phyloP scores from a whole-genome alignment of 1,140 invertebrate species.

The Glossosoma conforme region DNA sequence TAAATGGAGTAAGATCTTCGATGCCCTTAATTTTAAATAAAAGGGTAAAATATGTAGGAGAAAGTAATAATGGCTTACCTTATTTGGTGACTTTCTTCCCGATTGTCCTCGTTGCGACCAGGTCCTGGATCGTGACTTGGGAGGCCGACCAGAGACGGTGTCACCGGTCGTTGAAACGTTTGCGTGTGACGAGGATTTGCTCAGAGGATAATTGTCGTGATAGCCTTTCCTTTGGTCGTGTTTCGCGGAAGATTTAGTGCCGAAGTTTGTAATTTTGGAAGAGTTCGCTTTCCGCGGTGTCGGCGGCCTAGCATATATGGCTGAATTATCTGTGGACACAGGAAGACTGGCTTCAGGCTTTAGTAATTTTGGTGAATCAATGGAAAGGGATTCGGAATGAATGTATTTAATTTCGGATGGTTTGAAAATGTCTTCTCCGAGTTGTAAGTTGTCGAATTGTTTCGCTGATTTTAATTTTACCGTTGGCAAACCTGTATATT shows the following conservation, averaged over 20 bases:
- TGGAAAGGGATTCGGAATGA: conserved; percentile 1
- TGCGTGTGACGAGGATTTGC: neutral
- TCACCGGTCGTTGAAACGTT: conserved; percentile 2
- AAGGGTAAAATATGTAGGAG: too few relatives aligned
- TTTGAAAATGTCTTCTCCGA: conserved; percentile 12
- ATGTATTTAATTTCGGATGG: conserved; percentile 1
- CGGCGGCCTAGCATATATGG: conserved; percentile 14
- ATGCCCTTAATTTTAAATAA: too few relatives aligned
- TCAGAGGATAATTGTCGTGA: neutral
- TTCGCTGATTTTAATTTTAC: conserved; percentile 15
- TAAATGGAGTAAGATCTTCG: too few relatives aligned
- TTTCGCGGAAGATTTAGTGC: conserved; percentile 11
- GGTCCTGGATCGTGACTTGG: conserved; percentile 5
- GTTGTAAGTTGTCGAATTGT: conserved; percentile 11
- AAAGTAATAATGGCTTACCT: too few relatives aligned
- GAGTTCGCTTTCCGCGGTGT: conserved; percentile 15
- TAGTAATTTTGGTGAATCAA: conserved; percentile 15
- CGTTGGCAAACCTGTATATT: conserved; percentile 22
- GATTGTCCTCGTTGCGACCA: neutral
- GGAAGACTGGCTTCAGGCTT: conserved; percentile 27
- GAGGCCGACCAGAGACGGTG: conserved; percentile 5
- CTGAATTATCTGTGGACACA: conserved; percentile 29
- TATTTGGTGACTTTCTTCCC: too few relatives aligned
- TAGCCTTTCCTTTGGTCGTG: neutral
- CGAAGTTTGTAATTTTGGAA: conserved; percentile 5